Percentiles rank a stretch among this genome's conserved stretches.
These are phyloP conservation scores for Saccostrea glomerata DNA, from an alignment of 1,140 invertebrate genomes.

Conservation along the genomic window DNA sequence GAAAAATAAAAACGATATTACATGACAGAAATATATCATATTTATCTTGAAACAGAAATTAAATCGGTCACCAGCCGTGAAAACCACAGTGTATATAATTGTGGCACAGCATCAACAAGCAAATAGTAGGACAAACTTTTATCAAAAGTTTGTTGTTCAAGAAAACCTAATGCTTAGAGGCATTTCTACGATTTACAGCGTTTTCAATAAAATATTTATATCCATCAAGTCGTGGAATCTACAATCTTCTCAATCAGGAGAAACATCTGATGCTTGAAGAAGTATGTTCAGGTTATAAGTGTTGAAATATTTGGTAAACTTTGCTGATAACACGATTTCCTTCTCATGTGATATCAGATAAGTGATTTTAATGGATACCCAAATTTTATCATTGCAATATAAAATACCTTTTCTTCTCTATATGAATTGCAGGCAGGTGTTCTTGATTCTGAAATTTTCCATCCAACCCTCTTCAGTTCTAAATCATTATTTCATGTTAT, in stretches of 20 bases:
- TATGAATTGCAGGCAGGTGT: constrained; percentile 4
- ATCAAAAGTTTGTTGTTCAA: constrained; percentile 11
- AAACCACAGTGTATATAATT: neutral
- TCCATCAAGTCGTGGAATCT: neutral
- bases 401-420: constrained; percentile 5
- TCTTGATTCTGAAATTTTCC: neutral
- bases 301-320: constrained; percentile 35
- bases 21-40: neutral
- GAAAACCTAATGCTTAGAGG: neutral
- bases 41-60: neutral
- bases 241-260: neutral
- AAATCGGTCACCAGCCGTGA: neutral
- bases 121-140: neutral
- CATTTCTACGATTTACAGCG: neutral
- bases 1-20: neutral
- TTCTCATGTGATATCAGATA: constrained; percentile 15
- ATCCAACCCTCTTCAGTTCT: neutral
- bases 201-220: constrained; percentile 34
- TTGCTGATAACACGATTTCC: neutral
- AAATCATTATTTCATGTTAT: too few relatives aligned
- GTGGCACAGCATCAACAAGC: neutral
- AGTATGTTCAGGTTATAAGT: constrained; percentile 7
- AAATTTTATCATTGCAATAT: constrained; percentile 21
- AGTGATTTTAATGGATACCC: neutral
- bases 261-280: neutral